phyloP scores from a whole-genome alignment of 2,888 invertebrate genomes.

The Dastarcus helophoroides region DNA sequence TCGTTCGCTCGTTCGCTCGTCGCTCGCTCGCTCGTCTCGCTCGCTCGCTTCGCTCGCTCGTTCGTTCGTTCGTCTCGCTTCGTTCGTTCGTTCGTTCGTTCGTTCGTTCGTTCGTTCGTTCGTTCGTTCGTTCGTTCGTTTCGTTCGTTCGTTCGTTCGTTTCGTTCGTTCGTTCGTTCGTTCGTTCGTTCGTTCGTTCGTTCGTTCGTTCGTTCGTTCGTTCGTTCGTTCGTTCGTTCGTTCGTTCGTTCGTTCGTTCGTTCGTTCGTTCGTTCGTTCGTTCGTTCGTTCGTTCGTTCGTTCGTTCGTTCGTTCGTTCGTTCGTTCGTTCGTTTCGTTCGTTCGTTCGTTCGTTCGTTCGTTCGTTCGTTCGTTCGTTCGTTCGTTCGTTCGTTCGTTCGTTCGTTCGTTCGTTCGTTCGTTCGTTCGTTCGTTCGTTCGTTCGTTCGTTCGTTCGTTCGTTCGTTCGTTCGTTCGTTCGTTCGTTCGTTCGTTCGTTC shows the following conservation, averaged over 20 bases:
- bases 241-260: neutral
- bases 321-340: neutral
- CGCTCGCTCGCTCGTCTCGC: no score
- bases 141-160: no score
- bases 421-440: conserved; percentile 3
- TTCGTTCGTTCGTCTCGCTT: no score
- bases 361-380: conserved; percentile 2
- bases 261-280: neutral
- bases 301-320: neutral
- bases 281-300: neutral
- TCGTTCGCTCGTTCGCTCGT: no score
- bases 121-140: no score
- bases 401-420: conserved; percentile 3
- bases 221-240: no score
- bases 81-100: no score
- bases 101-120: no score
- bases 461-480: conserved; percentile 5
- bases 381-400: conserved; percentile 2
- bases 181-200: no score
- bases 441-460: conserved; percentile 3
- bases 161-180: no score
- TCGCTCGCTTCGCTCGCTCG: no score
- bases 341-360: conserved; percentile 2
- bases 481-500: conserved; percentile 5
- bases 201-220: no score